Conservation (phyloP, 1,140 invertebrate genomes). For the Drosophila ananassae region DNA sequence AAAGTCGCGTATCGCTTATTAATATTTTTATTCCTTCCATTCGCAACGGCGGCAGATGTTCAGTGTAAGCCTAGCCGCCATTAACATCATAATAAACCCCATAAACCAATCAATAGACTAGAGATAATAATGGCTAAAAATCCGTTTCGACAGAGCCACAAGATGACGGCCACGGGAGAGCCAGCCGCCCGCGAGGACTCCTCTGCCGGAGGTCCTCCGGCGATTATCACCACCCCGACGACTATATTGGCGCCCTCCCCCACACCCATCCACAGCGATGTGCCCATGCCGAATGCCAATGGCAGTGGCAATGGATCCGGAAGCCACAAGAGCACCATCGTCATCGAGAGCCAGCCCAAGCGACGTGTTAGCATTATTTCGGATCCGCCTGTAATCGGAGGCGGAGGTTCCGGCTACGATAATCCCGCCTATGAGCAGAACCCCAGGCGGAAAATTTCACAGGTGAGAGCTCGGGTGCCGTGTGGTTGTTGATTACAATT, state of each 20-base stretch:
- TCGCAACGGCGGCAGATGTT: constrained; percentile 41
- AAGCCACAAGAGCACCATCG: constrained; percentile 63
- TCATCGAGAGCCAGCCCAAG: constrained; percentile 78
- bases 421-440: constrained; percentile 81
- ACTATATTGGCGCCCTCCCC: constrained; percentile 22
- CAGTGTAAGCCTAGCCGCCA: constrained; percentile 35
- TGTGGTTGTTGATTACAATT: constrained; percentile 6
- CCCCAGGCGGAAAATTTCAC: constrained; percentile 83
- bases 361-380: constrained; percentile 80
- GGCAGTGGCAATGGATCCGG: constrained; percentile 35
- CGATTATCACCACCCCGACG: constrained; percentile 26
- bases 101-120: background rate
- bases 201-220: constrained; percentile 8
- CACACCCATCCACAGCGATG: constrained; percentile 46
- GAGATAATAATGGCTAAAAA: background rate
- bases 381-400: constrained; percentile 61
- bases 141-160: constrained; percentile 27
- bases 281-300: constrained; percentile 58
- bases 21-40: constrained; percentile 33
- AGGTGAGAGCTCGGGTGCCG: constrained; percentile 55
- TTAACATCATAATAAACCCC: constrained; percentile 7
- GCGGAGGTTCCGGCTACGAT: constrained; percentile 69
- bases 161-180: constrained; percentile 71
- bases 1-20: constrained; percentile 44
- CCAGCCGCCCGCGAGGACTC: constrained; percentile 49